These are phyloP conservation scores for Oedothorax gibbosus DNA, from an alignment of 1,140 invertebrate genomes.

Conservation along the genomic window DNA sequence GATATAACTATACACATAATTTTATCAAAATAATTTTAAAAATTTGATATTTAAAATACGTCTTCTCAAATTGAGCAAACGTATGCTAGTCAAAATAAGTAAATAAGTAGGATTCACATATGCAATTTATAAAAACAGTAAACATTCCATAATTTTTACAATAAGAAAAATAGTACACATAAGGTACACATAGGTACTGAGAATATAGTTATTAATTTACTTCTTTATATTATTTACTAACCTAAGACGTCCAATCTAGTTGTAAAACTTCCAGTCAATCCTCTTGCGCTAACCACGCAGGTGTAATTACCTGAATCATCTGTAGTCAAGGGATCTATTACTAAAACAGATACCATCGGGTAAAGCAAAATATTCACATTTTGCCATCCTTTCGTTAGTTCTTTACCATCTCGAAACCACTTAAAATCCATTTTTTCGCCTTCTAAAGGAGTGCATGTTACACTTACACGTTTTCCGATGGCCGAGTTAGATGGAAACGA, in stretches of 20 bases:
- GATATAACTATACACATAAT: too few species aligned
- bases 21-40: too few species aligned
- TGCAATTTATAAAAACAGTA: too few species aligned
- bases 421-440: conserved; percentile 57
- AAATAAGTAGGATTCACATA: too few species aligned
- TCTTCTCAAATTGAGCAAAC: too few species aligned
- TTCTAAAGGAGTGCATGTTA: conserved; percentile 46
- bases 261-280: conserved; percentile 28
- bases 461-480: conserved; percentile 33
- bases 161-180: too few species aligned
- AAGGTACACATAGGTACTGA: too few species aligned
- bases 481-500: conserved; percentile 26
- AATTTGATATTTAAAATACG: too few species aligned
- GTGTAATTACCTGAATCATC: conserved; percentile 58
- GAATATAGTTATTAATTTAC: too few species aligned
- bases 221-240: conserved; percentile 30
- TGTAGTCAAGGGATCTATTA: conserved; percentile 36
- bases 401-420: conserved; percentile 57
- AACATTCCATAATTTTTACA: too few species aligned
- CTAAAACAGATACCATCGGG: conserved; percentile 4
- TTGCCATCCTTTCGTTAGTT: background rate
- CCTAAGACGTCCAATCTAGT: conserved; percentile 37
- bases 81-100: too few species aligned
- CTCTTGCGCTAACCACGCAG: conserved; percentile 24
- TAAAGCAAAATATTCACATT: conserved; percentile 40